phyloP scores from a whole-genome alignment of 2,888 invertebrate species.

The Cheilosia pagana region DNA sequence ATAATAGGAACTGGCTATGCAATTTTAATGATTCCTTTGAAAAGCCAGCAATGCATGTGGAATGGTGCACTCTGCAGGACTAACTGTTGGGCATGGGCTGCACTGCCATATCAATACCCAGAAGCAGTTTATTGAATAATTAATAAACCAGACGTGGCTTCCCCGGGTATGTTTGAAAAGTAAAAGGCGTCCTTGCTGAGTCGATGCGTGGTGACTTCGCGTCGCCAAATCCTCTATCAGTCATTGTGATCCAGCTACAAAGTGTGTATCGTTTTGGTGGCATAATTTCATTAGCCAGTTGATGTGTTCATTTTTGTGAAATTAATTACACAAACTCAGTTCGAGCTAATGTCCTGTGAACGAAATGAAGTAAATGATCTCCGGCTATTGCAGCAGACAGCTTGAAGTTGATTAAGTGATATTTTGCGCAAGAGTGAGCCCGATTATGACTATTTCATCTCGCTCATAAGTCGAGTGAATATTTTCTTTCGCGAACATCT shows the following conservation, averaged over 20 bases:
- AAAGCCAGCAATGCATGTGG: slow-evolving; percentile 35
- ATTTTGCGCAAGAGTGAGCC: not conserved
- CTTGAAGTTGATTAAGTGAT: slow-evolving; percentile 56
- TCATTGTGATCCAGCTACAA: slow-evolving; percentile 9
- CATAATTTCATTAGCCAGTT: not conserved
- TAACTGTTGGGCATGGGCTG: not conserved
- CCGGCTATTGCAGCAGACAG: slow-evolving; percentile 32
- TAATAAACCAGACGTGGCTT: slow-evolving; percentile 48
- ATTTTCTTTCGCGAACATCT: slow-evolving; percentile 5
- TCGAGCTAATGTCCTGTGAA: slow-evolving; percentile 40
- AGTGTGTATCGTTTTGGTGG: slow-evolving; percentile 3
- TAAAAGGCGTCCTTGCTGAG: not conserved
- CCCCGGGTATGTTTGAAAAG: slow-evolving; percentile 28
- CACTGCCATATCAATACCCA: slow-evolving; percentile 5
- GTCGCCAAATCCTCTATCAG: not conserved
- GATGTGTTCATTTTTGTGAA: slow-evolving; percentile 28
- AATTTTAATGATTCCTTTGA: slow-evolving; percentile 58
- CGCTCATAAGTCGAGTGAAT: slow-evolving; percentile 4
- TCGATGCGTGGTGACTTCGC: not conserved
- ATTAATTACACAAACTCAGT: slow-evolving; percentile 38
- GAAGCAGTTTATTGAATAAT: slow-evolving; percentile 64
- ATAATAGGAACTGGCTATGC: slow-evolving; percentile 39
- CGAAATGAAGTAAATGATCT: slow-evolving; percentile 23
- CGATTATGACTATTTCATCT: not conserved
- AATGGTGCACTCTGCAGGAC: slow-evolving; percentile 27